phyloP scores from a whole-genome alignment of 1,140 invertebrate species.

The Brachionus rotundiformis region DNA sequence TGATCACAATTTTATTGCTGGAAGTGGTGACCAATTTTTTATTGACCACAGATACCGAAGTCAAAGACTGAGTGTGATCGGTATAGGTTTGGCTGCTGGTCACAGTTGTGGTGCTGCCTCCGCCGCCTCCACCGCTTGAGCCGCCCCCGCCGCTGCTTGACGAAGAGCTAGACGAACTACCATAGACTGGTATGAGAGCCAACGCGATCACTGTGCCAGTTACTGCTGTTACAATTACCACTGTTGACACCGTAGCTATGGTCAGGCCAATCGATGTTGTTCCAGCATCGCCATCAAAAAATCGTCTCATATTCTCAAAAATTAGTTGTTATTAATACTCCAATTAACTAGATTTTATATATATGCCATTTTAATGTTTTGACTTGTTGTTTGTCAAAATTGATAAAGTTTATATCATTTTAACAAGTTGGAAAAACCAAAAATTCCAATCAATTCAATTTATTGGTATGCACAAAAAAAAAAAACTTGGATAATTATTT shows the following conservation, averaged over 20 bases:
- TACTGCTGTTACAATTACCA: neutral
- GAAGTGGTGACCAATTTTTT: neutral
- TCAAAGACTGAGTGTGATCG: neutral
- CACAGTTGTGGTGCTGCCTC: neutral
- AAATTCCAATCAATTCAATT: too few species aligned
- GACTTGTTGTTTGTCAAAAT: neutral
- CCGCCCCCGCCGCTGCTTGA: neutral
- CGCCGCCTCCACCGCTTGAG: neutral
- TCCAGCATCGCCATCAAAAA: neutral
- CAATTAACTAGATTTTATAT: neutral
- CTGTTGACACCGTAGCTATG: neutral
- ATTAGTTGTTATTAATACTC: neutral
- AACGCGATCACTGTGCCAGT: neutral
- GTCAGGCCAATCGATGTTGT: neutral
- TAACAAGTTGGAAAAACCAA: too few species aligned
- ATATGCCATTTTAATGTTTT: neutral
- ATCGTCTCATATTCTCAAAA: neutral
- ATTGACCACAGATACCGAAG: neutral
- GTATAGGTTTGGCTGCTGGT: neutral
- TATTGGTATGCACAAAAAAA: too few species aligned
- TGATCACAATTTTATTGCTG: neutral
- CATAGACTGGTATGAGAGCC: neutral
- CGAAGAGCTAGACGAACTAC: neutral
- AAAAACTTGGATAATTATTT: too few species aligned
- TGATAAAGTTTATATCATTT: too few species aligned